These are phyloP conservation scores for Ptychodera flava DNA, from an alignment of 35 echinoderm and acorn worm genomes.

Conservation along the genomic window DNA sequence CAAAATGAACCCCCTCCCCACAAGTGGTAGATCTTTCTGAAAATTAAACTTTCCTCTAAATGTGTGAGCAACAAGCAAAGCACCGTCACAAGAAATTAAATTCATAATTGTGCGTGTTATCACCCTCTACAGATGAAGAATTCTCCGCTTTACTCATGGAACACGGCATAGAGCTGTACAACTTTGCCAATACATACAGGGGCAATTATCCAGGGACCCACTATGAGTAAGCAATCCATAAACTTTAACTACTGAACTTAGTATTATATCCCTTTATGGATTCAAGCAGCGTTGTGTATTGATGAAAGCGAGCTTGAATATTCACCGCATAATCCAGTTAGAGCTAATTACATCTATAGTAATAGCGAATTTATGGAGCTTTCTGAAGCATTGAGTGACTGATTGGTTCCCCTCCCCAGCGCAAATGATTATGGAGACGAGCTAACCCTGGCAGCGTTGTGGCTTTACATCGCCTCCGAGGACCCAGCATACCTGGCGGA, in stretches of 20 bases:
- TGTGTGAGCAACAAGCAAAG: no score
- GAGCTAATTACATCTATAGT: not conserved
- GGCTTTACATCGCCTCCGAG: slow-evolving; percentile 39
- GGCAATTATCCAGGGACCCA: slow-evolving; percentile 46
- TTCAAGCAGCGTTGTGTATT: not conserved
- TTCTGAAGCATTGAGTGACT: not conserved
- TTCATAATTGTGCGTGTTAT: no score
- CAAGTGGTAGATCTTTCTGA: no score
- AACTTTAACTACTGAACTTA: slow-evolving; percentile 24
- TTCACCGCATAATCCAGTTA: not conserved
- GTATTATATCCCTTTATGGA: not conserved
- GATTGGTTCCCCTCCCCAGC: slow-evolving; percentile 5
- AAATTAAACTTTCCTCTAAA: no score
- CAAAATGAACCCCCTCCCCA: no score
- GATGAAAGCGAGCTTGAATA: not conserved
- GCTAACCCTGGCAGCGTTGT: slow-evolving; percentile 45
- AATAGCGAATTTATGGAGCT: not conserved
- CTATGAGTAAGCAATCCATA: slow-evolving; percentile 31
- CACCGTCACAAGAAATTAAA: no score
- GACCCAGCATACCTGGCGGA: slow-evolving; percentile 6
- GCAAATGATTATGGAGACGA: slow-evolving; percentile 62
- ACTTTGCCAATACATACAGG: slow-evolving; percentile 44
- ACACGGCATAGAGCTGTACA: slow-evolving; percentile 32
- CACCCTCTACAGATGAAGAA: slow-evolving; percentile 19
- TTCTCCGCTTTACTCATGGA: slow-evolving; percentile 29